phyloP scores from a whole-genome alignment of 2,888 invertebrate species.

The Scaptomyza cyrtandrae region DNA sequence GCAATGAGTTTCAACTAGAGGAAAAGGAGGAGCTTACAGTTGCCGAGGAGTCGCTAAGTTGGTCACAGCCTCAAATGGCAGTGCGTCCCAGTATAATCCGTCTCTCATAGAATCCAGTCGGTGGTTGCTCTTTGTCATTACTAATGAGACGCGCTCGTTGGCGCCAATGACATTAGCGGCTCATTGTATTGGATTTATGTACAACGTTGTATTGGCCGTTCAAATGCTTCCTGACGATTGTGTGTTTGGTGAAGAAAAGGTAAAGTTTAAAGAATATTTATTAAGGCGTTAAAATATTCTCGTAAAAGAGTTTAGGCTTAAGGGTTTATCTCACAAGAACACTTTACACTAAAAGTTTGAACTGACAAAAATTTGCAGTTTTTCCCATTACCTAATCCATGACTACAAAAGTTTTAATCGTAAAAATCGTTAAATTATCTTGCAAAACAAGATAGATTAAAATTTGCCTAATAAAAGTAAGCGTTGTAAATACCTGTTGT shows the following conservation, averaged over 20 bases:
- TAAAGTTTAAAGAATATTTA: slow-evolving; percentile 81
- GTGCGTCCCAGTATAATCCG: slow-evolving; percentile 86
- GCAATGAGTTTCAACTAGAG: slow-evolving; percentile 66
- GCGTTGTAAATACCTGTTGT: too few relatives aligned
- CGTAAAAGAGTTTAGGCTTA: too few relatives aligned
- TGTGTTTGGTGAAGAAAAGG: slow-evolving; percentile 89
- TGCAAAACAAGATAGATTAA: too few relatives aligned
- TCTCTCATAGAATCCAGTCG: slow-evolving; percentile 90
- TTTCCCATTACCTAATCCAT: too few relatives aligned
- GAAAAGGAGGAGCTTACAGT: slow-evolving; percentile 74
- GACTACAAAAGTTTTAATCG: too few relatives aligned
- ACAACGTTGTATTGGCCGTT: slow-evolving; percentile 93
- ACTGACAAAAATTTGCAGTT: too few relatives aligned
- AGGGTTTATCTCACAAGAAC: too few relatives aligned
- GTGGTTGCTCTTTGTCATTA: slow-evolving; percentile 92
- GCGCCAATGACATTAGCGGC: slow-evolving; percentile 94
- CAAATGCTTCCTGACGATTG: slow-evolving; percentile 90
- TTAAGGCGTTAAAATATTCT: too few relatives aligned
- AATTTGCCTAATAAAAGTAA: too few relatives aligned
- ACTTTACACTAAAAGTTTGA: too few relatives aligned
- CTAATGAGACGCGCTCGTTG: slow-evolving; percentile 91
- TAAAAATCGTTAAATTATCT: too few relatives aligned
- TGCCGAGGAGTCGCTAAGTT: slow-evolving; percentile 77
- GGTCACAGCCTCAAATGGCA: slow-evolving; percentile 85
- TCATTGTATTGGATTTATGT: slow-evolving; percentile 95